Evolutionary conservation across 1,140 invertebrate species (phyloP), one percentile per base, ranked within the genome.

Genomic region (Philopotamus ludificatus): DNA sequence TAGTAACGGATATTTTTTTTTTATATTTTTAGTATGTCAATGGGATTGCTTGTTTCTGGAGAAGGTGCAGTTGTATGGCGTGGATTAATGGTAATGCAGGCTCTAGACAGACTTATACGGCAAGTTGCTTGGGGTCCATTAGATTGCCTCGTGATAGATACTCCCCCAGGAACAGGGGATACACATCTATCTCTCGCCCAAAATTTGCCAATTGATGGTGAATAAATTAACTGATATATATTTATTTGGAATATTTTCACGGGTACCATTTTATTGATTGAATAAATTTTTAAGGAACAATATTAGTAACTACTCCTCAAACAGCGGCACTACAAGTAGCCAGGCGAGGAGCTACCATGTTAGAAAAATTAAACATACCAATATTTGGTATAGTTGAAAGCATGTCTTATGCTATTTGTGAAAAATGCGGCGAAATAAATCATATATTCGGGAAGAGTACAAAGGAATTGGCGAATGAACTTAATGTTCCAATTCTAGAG

Each of bases 81-180:
- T 68, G 94, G 94, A 0, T 82, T 94, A 2, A 93, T 97, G 87
- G 95, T 98, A 10, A 98, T 97, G 94, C 91, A 89, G 68, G 94
- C 94, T 1, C 76, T 98, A 44, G 88, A 96, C 59, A 87, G 89
- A 71, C 75, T 98, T 16, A 80, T 95, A 1, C 81, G 89, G 63
- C 87, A 94, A 71, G 92, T 94, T 23, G 80, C 86, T 41, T 96
- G 93, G 93, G 85, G 83, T 3, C 82, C 86, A 0, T 79, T 93
- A 34, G 92, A 95, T 81, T 87, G 89, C 74, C 80, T 96, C 25
- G 78, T 96, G 4, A 81, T 96, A 1, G 94, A 96, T 76, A 94
- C 93, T 61, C 94, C 94, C 1, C 94, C 94, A 0, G 94, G 94
- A 53, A 96, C 94, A 1, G 93, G 94, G 2, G 94, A 96, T 77